A percentile compares a stretch with the other conserved stretches of the same genome.
These are phyloP conservation scores for Henicopernis longicauda DNA, from an alignment of 2,113 vertebrate species.

Conservation along the genomic window DNA sequence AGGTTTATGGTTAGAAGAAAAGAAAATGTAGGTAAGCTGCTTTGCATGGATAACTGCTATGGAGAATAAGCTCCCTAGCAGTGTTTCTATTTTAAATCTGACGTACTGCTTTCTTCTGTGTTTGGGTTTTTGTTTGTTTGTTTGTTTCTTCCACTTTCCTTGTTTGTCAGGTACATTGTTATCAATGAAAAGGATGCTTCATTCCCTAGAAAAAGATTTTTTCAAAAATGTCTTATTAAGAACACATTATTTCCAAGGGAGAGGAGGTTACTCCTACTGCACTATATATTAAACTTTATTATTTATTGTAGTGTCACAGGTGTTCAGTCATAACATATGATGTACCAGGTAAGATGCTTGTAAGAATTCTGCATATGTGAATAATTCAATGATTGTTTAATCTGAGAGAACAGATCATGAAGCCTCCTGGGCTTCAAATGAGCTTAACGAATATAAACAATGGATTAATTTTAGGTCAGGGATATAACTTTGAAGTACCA, in stretches of 20 bases:
- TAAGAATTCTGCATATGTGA: neutral
- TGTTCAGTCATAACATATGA: neutral
- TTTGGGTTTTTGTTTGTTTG: neutral
- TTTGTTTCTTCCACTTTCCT: neutral
- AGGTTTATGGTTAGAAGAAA: neutral
- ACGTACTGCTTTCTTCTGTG: fast-evolving
- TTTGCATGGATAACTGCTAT: neutral
- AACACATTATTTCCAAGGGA: neutral
- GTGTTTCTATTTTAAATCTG: neutral
- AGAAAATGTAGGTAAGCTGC: neutral
- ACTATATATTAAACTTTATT: neutral
- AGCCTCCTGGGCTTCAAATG: neutral
- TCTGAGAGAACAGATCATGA: neutral
- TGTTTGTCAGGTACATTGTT: neutral
- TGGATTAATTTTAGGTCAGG: slow-evolving; percentile 15
- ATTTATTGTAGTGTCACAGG: neutral
- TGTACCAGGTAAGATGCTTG: neutral
- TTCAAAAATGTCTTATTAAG: neutral
- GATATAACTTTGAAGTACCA: neutral
- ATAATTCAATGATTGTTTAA: neutral
- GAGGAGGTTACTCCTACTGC: neutral
- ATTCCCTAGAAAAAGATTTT: neutral
- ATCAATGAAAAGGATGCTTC: neutral
- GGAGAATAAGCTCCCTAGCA: neutral
- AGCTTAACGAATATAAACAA: neutral